Evolutionary conservation across 2,888 invertebrate species (phyloP), one percentile per base, ranked within the genome.

Genomic region (Cantharis flavilabris): DNA sequence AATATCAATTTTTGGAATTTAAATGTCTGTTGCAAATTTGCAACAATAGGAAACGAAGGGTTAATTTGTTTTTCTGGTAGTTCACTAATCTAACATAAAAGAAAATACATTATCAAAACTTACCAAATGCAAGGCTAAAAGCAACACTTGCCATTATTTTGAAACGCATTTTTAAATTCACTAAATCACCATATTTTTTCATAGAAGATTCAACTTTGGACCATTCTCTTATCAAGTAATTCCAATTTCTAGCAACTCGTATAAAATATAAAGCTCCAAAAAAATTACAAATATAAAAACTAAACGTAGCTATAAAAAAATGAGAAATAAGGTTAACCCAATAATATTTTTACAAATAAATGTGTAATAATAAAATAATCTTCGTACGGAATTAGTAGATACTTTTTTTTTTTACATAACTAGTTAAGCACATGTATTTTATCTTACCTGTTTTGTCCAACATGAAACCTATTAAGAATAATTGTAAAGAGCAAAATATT

Each of bases 201-300:
- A 83, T 78, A 5, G 78, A 76, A 3, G 28, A 49, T 71, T 83
- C 83, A 9, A 82, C 76, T 71, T 72, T 77, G 14, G 71, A 73
- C 83, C 83, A 83, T 33, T 82, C 77, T 23, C 20, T 63, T 20
- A 87, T 85, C 7, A 90, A 83, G 20, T 81, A 82, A 1, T 89
- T 89, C 90, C 90, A 90, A 26, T 86, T 83, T 73, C 83, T 86
- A 0, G 90, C 89, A 67, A 90, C 81, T 75, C 87, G 89, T 81
- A 92, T 87, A 62, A 91, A 91, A 1, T 92, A 82, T 3, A 91
- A n/a, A 3, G 83, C 80, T 1, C 82, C 85, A 33, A 85, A 81
- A 63, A 82, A 82, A 62, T 84, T 86, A 72, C 83, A 83, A 5
- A 85, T 73, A 79, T 86, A 87, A 77, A 86, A 87, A 10, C 83